phyloP scores from a whole-genome alignment of 2,888 invertebrate genomes.

The Pteria penguin region DNA sequence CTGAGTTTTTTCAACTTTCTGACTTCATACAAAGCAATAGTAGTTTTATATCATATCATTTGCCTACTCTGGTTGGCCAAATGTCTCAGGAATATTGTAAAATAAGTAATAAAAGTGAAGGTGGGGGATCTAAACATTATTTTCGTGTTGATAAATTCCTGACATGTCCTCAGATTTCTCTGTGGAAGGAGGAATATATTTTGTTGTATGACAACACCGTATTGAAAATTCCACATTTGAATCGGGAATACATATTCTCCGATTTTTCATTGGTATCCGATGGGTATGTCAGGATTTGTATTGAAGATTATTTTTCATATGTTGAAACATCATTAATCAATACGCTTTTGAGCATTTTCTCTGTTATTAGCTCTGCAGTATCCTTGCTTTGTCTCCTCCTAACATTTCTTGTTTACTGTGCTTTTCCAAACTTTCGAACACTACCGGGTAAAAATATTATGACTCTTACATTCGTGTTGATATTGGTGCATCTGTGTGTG shows the following conservation, averaged over 20 bases:
- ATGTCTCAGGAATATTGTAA: not conserved
- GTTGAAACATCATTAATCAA: not conserved
- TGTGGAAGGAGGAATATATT: not conserved
- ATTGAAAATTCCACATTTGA: not conserved
- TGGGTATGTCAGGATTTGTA: not conserved
- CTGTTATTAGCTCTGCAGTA: not conserved
- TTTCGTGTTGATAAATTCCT: not conserved
- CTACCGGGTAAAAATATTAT: slow-evolving; percentile 14
- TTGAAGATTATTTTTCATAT: not conserved
- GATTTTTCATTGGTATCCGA: not conserved
- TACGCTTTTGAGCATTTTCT: not conserved
- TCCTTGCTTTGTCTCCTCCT: not conserved
- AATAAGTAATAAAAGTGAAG: not conserved
- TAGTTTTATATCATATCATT: not conserved
- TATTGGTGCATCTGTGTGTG: slow-evolving; percentile 1
- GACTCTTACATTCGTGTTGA: not conserved
- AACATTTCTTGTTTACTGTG: slow-evolving; percentile 6
- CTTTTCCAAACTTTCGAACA: not conserved
- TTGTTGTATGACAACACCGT: not conserved
- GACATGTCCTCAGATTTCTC: not conserved
- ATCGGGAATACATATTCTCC: not conserved
- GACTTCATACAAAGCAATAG: too few species aligned
- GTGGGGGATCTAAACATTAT: not conserved
- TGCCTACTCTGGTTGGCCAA: not conserved
- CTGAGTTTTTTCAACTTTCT: not conserved